A percentile compares a stretch with the other conserved stretches of the same genome.
phyloP scores from a whole-genome alignment of 2,797 vertebrate species.

The Heteromormyrus szaboi region DNA sequence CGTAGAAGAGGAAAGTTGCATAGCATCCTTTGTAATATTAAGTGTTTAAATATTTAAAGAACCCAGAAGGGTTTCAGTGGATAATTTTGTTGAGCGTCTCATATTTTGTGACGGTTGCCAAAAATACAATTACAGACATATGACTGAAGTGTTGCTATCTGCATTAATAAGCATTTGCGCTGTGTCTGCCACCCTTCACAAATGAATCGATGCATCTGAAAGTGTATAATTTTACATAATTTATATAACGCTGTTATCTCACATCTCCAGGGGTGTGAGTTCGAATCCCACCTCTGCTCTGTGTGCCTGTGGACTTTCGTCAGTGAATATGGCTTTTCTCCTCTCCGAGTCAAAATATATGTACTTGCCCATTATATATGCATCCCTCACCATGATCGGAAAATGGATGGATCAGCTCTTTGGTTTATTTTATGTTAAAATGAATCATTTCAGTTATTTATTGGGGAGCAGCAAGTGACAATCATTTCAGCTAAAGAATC shows the following conservation, averaged over 20 bases:
- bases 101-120: not conserved
- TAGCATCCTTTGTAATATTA: not conserved
- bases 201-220: conserved; percentile 3
- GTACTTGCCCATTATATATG: not conserved
- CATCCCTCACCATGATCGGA: not conserved
- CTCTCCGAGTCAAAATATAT: not conserved
- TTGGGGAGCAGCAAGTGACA: conserved; percentile 40
- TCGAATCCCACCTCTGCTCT: not conserved
- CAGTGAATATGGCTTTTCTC: not conserved
- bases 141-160: not conserved
- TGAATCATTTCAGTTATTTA: conserved; percentile 44
- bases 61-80: not conserved
- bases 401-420: not conserved
- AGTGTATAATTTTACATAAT: conserved; percentile 7
- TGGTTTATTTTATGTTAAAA: conserved; percentile 41
- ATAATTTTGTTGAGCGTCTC: not conserved
- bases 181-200: not conserved
- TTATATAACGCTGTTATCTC: not conserved
- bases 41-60: not conserved
- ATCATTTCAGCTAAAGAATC: conserved; percentile 44
- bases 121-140: not conserved
- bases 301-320: not conserved
- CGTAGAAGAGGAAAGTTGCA: not conserved
- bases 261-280: not conserved
- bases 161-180: not conserved